A percentile compares a stretch with the other conserved stretches of the same genome.
Conservation (phyloP, 2,113 vertebrate species). For the Fregata magnificens region DNA sequence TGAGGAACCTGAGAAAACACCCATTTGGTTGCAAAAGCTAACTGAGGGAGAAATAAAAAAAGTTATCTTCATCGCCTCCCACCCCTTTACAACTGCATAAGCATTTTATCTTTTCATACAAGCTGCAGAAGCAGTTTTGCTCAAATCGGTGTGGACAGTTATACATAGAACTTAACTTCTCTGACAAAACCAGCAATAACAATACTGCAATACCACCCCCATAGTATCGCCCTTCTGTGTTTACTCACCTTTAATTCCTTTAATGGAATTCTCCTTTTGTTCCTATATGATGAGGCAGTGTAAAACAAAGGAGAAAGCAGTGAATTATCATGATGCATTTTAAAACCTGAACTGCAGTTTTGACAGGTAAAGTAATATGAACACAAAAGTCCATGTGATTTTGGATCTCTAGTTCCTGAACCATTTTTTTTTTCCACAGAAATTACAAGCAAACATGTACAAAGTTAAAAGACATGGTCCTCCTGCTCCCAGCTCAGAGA, state of each 20-base stretch:
- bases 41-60: background rate
- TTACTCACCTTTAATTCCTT: background rate
- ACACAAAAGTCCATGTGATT: background rate
- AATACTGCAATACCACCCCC: background rate
- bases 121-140: background rate
- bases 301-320: background rate
- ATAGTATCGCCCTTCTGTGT: accelerated
- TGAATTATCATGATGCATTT: background rate
- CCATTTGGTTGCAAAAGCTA: background rate
- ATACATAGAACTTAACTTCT: background rate
- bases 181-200: background rate
- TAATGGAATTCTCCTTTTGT: background rate
- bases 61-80: background rate
- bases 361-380: background rate
- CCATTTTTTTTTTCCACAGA: accelerated
- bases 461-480: background rate
- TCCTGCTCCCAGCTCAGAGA: background rate
- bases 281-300: background rate
- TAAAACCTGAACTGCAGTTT: background rate
- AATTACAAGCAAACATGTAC: background rate
- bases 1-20: background rate
- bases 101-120: background rate
- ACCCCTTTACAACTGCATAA: background rate
- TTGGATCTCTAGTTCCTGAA: background rate
- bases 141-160: background rate